Evolutionary conservation across 1,140 invertebrate species (phyloP).

Genomic region (Procambarus clarkii): DNA sequence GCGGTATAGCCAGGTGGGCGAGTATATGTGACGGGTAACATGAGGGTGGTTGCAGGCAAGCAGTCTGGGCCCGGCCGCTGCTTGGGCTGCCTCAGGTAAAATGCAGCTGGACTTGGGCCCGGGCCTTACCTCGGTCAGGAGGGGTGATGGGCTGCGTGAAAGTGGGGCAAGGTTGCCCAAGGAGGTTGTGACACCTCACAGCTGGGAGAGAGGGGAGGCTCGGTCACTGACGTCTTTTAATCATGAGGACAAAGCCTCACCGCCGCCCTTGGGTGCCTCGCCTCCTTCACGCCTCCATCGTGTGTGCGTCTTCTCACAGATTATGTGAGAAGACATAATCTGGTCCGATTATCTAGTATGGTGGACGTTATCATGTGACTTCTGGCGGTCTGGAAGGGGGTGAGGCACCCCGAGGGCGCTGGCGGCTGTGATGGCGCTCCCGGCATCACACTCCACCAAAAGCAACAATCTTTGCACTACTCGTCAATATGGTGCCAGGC

Average conservation of each 20-base stretch:
- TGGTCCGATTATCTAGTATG: background rate
- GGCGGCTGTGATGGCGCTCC: background rate
- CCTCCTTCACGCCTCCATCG: background rate
- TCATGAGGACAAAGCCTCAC: constrained; percentile 1
- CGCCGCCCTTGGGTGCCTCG: constrained; percentile 10
- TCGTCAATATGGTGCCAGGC: constrained; percentile 18
- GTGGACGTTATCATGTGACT: background rate
- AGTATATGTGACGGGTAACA: background rate
- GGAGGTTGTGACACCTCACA: constrained; percentile 70
- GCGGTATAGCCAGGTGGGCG: background rate
- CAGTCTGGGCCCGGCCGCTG: background rate
- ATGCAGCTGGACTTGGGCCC: constrained; percentile 10
- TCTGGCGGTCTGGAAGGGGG: background rate
- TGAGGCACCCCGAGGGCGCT: background rate
- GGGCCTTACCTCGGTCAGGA: constrained; percentile 68
- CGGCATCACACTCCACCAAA: constrained; percentile 9
- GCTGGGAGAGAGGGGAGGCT: constrained; percentile 44
- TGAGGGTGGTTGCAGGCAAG: background rate
- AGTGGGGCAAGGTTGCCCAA: constrained; percentile 69
- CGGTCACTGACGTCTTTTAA: constrained; percentile 44
- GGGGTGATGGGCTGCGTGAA: constrained; percentile 71
- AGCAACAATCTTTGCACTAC: constrained; percentile 14
- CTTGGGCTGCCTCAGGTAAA: background rate
- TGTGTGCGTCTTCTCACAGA: background rate
- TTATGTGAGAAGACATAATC: background rate